phyloP scores from a whole-genome alignment of 2,113 vertebrate genomes.

The Tursiops truncatus region DNA sequence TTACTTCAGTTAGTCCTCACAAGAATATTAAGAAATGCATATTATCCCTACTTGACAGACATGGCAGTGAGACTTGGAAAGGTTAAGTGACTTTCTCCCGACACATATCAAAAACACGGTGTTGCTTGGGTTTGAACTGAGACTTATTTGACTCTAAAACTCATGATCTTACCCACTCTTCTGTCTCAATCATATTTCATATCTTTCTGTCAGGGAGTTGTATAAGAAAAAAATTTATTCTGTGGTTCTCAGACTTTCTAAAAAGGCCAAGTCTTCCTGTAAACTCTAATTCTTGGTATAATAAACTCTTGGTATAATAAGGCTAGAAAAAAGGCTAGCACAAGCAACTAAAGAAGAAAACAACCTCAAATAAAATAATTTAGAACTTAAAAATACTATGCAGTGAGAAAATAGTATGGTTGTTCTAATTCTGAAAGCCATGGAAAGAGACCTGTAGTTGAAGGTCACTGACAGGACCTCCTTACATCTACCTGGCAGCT shows the following conservation, averaged over 20 bases:
- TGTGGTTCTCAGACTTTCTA: conserved; percentile 9
- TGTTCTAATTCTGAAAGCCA: conserved; percentile 80
- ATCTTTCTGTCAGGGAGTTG: neutral
- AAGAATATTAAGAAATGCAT: neutral
- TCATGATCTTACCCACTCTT: neutral
- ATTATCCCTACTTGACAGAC: neutral
- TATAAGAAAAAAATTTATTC: conserved; percentile 3
- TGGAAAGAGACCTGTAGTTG: conserved; percentile 77
- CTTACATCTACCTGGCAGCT: conserved; percentile 75
- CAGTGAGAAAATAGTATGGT: conserved; percentile 76
- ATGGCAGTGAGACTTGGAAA: neutral
- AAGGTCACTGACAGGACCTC: conserved; percentile 75
- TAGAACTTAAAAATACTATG: conserved; percentile 71
- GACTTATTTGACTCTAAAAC: neutral
- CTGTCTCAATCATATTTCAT: conserved; percentile 3
- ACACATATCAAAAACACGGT: neutral
- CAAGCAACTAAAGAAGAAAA: conserved; percentile 37
- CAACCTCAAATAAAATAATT: conserved; percentile 32
- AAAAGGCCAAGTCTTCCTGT: neutral
- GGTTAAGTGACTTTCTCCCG: neutral
- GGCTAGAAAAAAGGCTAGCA: neutral
- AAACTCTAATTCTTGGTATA: conserved; percentile 18
- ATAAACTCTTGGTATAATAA: conserved; percentile 9
- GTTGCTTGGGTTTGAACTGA: conserved; percentile 1
- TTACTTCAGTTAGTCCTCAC: neutral